phyloP scores from a whole-genome alignment of 2,797 vertebrate genomes.

The Thripadectes ignobilis region DNA sequence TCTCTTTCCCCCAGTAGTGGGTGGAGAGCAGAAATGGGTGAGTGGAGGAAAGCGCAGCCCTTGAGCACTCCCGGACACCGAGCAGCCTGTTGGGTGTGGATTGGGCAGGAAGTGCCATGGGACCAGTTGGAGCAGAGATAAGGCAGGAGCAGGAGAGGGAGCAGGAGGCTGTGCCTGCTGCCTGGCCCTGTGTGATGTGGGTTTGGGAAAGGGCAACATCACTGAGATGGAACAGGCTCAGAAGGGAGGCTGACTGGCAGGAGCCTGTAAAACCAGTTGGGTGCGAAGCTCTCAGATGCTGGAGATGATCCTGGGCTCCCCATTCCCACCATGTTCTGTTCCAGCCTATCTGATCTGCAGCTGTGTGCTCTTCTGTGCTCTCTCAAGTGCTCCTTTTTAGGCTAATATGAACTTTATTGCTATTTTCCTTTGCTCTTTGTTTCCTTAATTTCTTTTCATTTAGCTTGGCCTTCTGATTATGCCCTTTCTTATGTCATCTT shows the following conservation, averaged over 20 bases:
- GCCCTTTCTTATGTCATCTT: neutral
- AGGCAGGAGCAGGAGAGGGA: neutral
- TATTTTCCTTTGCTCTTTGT: neutral
- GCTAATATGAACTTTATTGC: neutral
- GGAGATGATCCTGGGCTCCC: neutral
- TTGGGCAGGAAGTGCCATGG: neutral
- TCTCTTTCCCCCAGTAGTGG: neutral
- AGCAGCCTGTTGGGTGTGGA: neutral
- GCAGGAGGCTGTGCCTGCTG: neutral
- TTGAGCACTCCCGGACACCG: accelerated
- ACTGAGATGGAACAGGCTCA: neutral
- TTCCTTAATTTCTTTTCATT: neutral
- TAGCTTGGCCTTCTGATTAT: neutral
- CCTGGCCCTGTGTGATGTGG: conserved; percentile 12
- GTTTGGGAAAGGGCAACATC: neutral
- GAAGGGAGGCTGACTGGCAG: neutral
- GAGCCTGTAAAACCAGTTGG: conserved; percentile 37
- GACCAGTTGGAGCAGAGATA: neutral
- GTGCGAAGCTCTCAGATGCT: neutral
- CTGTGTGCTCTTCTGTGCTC: neutral
- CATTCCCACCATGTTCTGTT: neutral
- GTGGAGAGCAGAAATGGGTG: neutral
- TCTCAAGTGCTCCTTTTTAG: neutral
- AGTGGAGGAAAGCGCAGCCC: neutral
- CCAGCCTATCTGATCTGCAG: neutral